Conservation (phyloP, 2,797 vertebrate genomes). For the Cetoscarus ocellatus region DNA sequence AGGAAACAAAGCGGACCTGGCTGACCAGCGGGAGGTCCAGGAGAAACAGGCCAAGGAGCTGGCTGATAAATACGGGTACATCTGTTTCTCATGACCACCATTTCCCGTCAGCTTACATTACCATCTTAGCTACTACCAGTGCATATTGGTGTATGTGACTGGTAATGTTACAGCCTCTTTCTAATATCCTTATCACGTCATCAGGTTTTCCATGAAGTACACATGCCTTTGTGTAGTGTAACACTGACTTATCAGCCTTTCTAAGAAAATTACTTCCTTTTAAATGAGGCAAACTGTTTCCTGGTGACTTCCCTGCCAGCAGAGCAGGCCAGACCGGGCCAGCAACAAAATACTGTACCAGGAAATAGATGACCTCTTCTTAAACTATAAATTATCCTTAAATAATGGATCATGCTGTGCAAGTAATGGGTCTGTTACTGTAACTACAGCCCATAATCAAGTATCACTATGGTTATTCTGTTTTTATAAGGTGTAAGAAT, state of each 20-base stretch:
- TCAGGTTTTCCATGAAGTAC: not conserved
- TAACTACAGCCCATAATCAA: no score
- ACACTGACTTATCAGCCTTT: not conserved
- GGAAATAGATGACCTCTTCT: not conserved
- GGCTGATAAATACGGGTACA: conserved; percentile 94
- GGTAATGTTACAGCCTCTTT: no score
- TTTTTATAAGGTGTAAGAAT: no score
- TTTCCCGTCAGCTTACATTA: not conserved
- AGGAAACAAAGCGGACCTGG: conserved; percentile 94
- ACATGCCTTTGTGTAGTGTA: not conserved
- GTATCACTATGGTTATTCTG: no score
- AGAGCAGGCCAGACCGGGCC: not conserved
- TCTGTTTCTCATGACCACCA: not conserved
- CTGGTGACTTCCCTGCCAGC: conserved; percentile 16
- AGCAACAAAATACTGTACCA: conserved; percentile 10
- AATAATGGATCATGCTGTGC: not conserved
- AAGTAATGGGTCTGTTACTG: not conserved
- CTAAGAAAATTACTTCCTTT: conserved; percentile 16
- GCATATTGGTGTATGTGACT: not conserved
- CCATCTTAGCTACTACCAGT: not conserved
- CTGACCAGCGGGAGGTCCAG: conserved; percentile 94
- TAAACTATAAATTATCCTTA: not conserved
- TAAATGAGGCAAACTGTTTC: conserved; percentile 3
- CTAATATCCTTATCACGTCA: not conserved
- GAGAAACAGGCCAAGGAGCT: conserved; percentile 94